Base-by-base conservation (phyloP, 1,140 invertebrate species). In the Dendroctonus valens region DNA sequence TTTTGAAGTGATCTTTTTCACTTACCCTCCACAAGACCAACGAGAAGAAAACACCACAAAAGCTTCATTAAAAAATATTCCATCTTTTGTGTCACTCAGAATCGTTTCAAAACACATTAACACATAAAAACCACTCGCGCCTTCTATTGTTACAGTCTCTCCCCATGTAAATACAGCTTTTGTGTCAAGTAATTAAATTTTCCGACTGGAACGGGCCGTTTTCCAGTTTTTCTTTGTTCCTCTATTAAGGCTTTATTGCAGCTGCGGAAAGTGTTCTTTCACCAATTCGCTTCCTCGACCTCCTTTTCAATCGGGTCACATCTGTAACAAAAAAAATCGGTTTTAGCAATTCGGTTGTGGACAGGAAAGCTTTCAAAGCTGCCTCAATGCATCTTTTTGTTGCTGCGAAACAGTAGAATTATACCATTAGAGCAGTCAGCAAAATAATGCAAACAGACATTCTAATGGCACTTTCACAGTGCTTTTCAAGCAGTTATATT, bases 131-230 rank as follows among this genome's bases (percentile, higher is more conserved):
- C 55, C 54, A 52, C 63, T 49, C 55, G 48, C 44, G 41, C 44
- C 52, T 37, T 41, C 63, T 65, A 65, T 65, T 65, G 55, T 65
- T 65, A 26, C 55, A 41, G 63, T 52, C 62, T 49, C 39, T 42
- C 48, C 41, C 54, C 63, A 65, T 65, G 63, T 65, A 65, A 65
- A 65, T 65, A 59, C 63, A 12, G 54, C 54, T 65, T 65, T 65
- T 65, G 48, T 59, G 63, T 46, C 38, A 38, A 41, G 55, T 59
- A 65, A 65, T 65, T 65, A 58, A 65, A 58, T 65, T 57, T 52
- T 59, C 63, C 63, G 41, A 58, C 63, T 65, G 54, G 54, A 59
- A 65, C 44, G 41, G 63, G 14, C 54, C 54, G 14, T 52, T 58
- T 58, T 37, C 40, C 54, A 51, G 12, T 57, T 65, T 65, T 65